A percentile compares a stretch with the other conserved stretches of the same genome.
Conservation (phyloP, 2,797 vertebrate genomes). For the Falco novaeseelandiae region DNA sequence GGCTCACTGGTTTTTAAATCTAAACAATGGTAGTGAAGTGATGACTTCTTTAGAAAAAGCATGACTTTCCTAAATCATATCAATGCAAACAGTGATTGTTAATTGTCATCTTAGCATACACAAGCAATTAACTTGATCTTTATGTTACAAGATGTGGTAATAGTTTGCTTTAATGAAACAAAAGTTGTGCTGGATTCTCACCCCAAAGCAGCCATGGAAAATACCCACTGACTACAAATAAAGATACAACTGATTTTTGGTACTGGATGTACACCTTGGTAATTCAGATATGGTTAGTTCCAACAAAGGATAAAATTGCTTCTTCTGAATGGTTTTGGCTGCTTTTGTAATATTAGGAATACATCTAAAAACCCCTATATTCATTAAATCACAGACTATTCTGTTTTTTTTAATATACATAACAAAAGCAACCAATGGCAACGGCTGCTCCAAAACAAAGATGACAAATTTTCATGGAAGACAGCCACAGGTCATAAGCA, state of each 20-base stretch:
- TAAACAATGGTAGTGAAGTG: not conserved
- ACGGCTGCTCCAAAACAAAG: not conserved
- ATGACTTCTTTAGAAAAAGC: not conserved
- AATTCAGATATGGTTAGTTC: not conserved
- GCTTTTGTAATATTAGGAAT: not conserved
- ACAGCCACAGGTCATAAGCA: not conserved
- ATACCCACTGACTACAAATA: not conserved
- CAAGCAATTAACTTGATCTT: not conserved
- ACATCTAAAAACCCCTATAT: not conserved
- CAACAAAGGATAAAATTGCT: not conserved
- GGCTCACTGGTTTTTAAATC: not conserved
- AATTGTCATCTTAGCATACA: not conserved
- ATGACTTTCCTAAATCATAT: not conserved
- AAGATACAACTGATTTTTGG: not conserved
- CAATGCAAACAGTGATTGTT: not conserved
- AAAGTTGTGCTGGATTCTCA: not conserved
- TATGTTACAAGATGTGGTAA: not conserved
- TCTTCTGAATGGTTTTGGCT: not conserved
- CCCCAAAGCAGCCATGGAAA: not conserved
- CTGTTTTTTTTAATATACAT: accelerated
- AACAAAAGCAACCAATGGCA: not conserved
- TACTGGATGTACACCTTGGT: not conserved
- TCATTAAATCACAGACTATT: not conserved
- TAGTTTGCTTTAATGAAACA: not conserved
- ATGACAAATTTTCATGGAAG: not conserved